Conservation (phyloP, 2,797 vertebrate genomes). For the Syncerus caffer region DNA sequence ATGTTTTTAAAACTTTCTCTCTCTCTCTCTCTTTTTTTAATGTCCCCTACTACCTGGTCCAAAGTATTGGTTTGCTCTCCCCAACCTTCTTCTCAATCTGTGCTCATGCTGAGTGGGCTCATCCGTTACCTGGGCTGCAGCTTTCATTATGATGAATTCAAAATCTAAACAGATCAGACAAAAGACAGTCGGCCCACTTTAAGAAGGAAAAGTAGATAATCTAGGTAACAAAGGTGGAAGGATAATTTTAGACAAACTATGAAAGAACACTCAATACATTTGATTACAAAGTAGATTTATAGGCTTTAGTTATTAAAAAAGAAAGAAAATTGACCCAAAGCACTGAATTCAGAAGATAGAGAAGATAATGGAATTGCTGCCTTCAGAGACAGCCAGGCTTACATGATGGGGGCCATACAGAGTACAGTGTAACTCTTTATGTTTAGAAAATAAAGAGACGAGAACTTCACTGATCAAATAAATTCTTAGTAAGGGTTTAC, state of each 20-base stretch:
- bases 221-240: conserved; percentile 10
- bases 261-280: conserved; percentile 15
- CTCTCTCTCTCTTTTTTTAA: background rate
- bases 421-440: background rate
- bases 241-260: conserved; percentile 50
- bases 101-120: background rate
- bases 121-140: background rate
- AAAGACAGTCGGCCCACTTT: background rate
- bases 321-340: background rate
- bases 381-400: background rate
- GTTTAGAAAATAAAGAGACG: background rate
- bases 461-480: background rate
- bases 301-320: conserved; percentile 2
- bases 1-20: background rate
- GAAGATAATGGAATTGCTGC: background rate
- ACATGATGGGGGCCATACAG: too few relatives aligned
- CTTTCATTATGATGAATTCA: background rate
- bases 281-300: conserved; percentile 47
- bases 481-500: background rate
- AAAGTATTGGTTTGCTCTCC: background rate
- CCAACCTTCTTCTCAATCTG: background rate
- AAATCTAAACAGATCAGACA: conserved; percentile 36
- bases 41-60: background rate
- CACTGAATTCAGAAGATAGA: background rate
- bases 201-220: background rate